Base-by-base conservation (phyloP, 2,888 invertebrate genomes). In the Scaptomyza parva region DNA sequence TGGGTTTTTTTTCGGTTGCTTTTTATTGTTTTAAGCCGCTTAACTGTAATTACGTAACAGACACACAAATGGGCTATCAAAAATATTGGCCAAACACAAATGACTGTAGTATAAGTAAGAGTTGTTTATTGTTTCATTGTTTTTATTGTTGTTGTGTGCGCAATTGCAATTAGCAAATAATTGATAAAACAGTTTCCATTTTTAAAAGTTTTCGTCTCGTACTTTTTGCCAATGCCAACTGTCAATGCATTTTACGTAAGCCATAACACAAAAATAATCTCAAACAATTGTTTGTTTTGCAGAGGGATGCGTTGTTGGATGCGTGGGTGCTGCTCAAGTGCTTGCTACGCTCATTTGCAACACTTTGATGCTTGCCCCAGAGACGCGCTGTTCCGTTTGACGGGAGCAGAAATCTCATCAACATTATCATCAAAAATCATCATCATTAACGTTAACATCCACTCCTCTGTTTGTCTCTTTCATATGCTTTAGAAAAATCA, bases 111-210 rank as follows among this genome's bases (percentile, higher is more conserved):
- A 14, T 39, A 47, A 14, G 12, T 17, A 37, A 26, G 2, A 11
- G 1, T 30, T 28, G 8, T 8, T n/a, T n/a, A n/a, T n/a, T n/a
- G n/a, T 12, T 30, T 12, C 8, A 7, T 14, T 33, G 6, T 33
- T 33, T 6, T 6, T 37, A 1, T 37, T 37, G 9, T 17, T 35
- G 50, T 39, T 18, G 22, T 51, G 53, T 61, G 39, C 51, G 52
- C 59, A 66, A 57, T 59, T 70, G 65, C 76, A 79, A 82, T 79
- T 79, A 65, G 65, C 65, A 63, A 79, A 73, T 59, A 64, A 76
- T 70, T 74, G 58, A 69, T 64, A 48, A 64, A 62, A 64, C 54
- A 54, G 40, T 60, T 63, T 55, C 53, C 41, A 52, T 51, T 22
- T 12, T 65, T 64, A 11, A 7, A 4, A 5, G 22, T 3, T 17